These are phyloP conservation scores for Lathamus discolor DNA, from an alignment of 2,113 vertebrate genomes.

Conservation along the genomic window DNA sequence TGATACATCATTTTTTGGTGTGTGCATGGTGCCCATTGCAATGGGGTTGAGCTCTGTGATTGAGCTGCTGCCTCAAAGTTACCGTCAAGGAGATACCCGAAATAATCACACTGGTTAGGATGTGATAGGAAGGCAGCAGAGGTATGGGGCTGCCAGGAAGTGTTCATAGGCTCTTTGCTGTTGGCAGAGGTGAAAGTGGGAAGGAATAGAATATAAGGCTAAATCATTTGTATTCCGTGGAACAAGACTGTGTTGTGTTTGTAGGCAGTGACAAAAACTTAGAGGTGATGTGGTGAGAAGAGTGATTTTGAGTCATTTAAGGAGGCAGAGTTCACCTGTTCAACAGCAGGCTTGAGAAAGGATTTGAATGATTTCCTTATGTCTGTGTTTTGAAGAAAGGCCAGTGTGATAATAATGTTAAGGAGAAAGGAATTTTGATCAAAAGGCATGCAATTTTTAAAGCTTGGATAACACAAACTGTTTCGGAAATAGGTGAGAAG, in stretches of 20 bases:
- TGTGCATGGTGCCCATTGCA: not conserved
- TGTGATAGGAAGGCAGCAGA: not conserved
- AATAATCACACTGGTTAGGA: not conserved
- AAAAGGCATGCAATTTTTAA: not conserved
- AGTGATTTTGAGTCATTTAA: not conserved
- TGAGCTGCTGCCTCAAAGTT: not conserved
- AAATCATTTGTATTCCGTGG: accelerated
- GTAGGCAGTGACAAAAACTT: not conserved
- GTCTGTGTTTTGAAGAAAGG: not conserved
- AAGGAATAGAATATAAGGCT: not conserved
- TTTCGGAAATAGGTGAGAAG: conserved; percentile 10
- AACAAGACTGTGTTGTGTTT: not conserved
- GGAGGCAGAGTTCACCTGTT: not conserved
- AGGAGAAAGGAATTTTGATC: not conserved
- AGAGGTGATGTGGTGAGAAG: not conserved
- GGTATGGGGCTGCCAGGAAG: not conserved
- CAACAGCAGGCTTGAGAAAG: not conserved
- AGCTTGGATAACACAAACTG: not conserved
- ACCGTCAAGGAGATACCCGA: not conserved
- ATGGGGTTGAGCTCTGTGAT: not conserved
- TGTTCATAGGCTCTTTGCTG: not conserved
- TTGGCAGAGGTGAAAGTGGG: not conserved
- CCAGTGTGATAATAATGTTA: not conserved
- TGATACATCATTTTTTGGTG: accelerated
- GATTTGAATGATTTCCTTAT: not conserved